Evolutionary conservation across 2,888 invertebrate genomes (phyloP), one percentile per base, ranked within the genome.

Genomic region (Abrostola tripartita): DNA sequence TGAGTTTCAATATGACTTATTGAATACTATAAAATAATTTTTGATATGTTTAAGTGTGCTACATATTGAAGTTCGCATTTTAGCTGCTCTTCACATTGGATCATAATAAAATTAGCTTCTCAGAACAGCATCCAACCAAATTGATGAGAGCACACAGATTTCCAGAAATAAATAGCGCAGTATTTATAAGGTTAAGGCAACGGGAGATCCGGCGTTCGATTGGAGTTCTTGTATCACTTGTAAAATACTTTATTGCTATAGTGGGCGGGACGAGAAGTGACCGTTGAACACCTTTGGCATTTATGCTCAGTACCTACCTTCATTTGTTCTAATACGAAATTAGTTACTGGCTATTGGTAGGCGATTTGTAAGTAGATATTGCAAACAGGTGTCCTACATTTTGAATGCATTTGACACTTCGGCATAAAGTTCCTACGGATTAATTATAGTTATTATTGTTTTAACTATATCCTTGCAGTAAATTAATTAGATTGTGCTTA

Each of bases 131-230:
- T 68, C 61, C 62, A 75, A 65, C 57, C 37, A 65, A 64, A 72
- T 72, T 72, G 93, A 93, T 94, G 92, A 87, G 88, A 85, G 83
- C 78, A 84, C 82, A 84, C 88, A 88, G 93, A 93, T 93, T 94
- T 90, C 90, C 90, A 92, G 92, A 92, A 94, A 94, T 92, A 94
- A 94, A 94, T 93, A 92, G 93, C 93, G 81, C 86, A 90, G 92
- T 93, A 93, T 94, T 93, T 93, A 93, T 93, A 93, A 94, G 92
- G 92, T 90, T 90, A 90, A 89, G 86, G 90, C 90, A 86, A 85
- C 85, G 83, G 82, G 84, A 88, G 93, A 93, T 93, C 89, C 86
- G 88, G 88, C 87, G 85, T 78, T 72, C 85, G 94, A 94, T 94
- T 92, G 89, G 41, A 57, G 57, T 90, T 92, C 92, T 92, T 90